Base-by-base conservation (phyloP, 2,888 invertebrate genomes). In the Agrotis ipsilon region DNA sequence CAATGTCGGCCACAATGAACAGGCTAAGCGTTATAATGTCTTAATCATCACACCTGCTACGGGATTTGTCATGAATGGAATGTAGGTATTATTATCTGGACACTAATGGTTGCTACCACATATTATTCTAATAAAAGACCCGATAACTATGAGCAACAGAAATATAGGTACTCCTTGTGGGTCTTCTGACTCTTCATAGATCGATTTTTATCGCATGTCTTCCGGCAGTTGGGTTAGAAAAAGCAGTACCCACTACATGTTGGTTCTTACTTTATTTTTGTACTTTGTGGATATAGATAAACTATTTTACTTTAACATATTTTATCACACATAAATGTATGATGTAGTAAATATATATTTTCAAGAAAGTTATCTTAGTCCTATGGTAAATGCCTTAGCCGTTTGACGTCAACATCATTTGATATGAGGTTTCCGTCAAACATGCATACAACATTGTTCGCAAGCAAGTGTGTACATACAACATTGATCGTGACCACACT, bases 41-140 rank as follows among this genome's bases (percentile, higher is more conserved):
- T 27, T 76, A 62, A 72, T 58, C 78, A 72, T 9, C 65, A 45
- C n/a, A 55, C 52, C 65, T 72, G 46, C 19, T 48, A 1, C 11
- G 21, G 39, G 43, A 39, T 72, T 45, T 43, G 24, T 39, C 48
- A 43, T 55, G 54, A n/a, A 18, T 45, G 21, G 13, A 48, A 55
- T 57, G 32, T 43, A 55, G 51, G 24, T 43, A 52, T 61, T 72
- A 24, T 73, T 58, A 19, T 74, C 16, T 48, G 27, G 18, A 51
- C 43, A 39, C 39, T 48, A 63, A 76, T n/a, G 48, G n/a, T 46
- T 51, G 6, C 55, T 57, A 43, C 11, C 7, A 27, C 49, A 65
- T 3, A 49, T 51, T 70, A 6, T 32, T 21, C 16, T 45, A 3
- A 51, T 51, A 16, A 27, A n/a, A 1, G 27, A 27, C 18, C 11